Evolutionary conservation across 2,888 invertebrate genomes (phyloP).

Genomic region (Watsonalla cultraria): DNA sequence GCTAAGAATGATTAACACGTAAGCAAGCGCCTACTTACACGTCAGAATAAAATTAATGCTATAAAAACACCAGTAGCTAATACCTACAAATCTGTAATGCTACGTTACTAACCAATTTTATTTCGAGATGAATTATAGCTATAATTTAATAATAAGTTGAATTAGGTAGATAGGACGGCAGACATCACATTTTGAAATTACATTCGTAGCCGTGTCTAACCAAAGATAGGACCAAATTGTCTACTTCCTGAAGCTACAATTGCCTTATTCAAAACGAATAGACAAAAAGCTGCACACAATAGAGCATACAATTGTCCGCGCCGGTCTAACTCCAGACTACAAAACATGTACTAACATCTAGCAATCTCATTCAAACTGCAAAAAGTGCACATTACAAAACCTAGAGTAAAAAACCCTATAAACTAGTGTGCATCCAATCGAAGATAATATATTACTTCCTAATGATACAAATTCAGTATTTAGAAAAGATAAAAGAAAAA

Average conservation of each 20-base stretch:
- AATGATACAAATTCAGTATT: conserved; percentile 42
- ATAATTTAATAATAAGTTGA: not conserved
- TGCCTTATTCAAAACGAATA: conserved; percentile 58
- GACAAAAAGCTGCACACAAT: conserved; percentile 61
- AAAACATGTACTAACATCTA: conserved; percentile 30
- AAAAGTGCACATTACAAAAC: conserved; percentile 22
- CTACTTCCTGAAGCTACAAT: conserved; percentile 60
- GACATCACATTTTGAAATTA: not conserved
- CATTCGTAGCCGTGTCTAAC: conserved; percentile 1
- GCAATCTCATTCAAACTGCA: conserved; percentile 27
- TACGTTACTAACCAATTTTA: too few species aligned
- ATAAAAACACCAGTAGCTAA: conserved; percentile 7
- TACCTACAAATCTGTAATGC: conserved; percentile 3
- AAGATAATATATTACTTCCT: conserved; percentile 37
- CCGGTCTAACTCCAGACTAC: conserved; percentile 40
- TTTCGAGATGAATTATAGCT: not conserved
- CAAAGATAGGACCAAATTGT: conserved; percentile 46
- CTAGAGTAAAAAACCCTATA: conserved; percentile 25
- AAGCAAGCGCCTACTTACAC: not conserved
- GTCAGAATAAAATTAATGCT: not conserved
- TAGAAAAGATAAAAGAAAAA: conserved; percentile 53
- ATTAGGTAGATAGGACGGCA: not conserved
- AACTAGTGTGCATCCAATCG: conserved; percentile 33
- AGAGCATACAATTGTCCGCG: conserved; percentile 44
- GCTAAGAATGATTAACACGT: not conserved